phyloP scores from a whole-genome alignment of 2,888 invertebrate genomes.

The Dolomedes plantarius region DNA sequence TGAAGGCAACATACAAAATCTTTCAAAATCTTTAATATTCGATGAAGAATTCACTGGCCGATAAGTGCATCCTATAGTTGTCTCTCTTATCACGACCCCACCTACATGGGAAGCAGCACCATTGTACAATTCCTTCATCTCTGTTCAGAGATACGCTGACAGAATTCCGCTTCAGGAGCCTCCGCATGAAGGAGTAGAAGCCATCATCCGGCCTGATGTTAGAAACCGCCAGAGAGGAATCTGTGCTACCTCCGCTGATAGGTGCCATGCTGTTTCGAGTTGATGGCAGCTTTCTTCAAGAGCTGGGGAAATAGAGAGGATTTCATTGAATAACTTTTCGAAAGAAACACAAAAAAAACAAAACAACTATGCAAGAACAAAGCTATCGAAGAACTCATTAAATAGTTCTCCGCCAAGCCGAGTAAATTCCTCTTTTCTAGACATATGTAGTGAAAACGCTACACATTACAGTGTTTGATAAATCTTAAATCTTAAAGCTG shows the following conservation, averaged over 20 bases:
- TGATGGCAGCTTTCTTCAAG: background rate
- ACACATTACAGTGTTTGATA: too few relatives aligned
- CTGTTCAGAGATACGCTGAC: slow-evolving; percentile 21
- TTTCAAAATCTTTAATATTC: slow-evolving; percentile 39
- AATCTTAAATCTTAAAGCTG: too few relatives aligned
- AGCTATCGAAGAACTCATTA: too few relatives aligned
- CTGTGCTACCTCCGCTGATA: background rate
- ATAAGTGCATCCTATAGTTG: slow-evolving; percentile 51
- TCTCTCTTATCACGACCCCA: slow-evolving; percentile 27
- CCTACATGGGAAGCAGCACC: slow-evolving; percentile 50
- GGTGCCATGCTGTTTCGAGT: slow-evolving; percentile 8
- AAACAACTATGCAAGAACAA: background rate
- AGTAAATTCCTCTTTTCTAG: too few relatives aligned
- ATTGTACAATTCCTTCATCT: slow-evolving; percentile 18
- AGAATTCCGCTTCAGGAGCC: slow-evolving; percentile 21
- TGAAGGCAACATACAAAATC: too few relatives aligned
- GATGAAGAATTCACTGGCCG: slow-evolving; percentile 53
- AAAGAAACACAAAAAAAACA: too few relatives aligned
- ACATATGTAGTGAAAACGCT: too few relatives aligned
- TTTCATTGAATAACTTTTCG: background rate
- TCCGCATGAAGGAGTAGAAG: slow-evolving; percentile 20
- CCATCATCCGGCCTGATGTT: slow-evolving; percentile 5
- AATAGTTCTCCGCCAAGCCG: too few relatives aligned
- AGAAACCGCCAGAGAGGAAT: background rate
- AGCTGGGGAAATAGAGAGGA: background rate